Percentiles rank a stretch among this genome's conserved stretches.
Conservation (phyloP, 2,797 vertebrate species). For the Morus bassanus region DNA sequence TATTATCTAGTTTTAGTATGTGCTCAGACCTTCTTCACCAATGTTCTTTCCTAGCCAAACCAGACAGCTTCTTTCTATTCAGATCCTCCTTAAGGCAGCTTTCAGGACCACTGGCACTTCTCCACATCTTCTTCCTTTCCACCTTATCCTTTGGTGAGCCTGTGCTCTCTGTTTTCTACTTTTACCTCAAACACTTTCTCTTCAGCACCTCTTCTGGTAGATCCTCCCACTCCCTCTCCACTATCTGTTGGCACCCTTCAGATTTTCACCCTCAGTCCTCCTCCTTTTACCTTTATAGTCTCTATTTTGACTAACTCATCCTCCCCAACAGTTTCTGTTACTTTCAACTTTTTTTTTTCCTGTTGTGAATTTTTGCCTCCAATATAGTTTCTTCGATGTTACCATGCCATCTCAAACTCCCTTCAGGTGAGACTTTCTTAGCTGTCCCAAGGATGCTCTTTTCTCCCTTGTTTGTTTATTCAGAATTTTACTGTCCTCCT, state of each 20-base stretch:
- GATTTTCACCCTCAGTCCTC: background rate
- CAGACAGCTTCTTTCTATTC: background rate
- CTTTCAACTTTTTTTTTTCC: background rate
- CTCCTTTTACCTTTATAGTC: background rate
- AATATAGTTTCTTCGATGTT: background rate
- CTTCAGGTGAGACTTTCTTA: background rate
- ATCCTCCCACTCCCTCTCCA: background rate
- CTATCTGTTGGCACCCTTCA: background rate
- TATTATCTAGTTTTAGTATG: background rate
- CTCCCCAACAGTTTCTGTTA: background rate
- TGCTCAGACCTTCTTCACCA: fast-evolving
- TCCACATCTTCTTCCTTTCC: background rate
- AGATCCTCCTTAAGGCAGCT: background rate
- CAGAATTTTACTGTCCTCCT: background rate
- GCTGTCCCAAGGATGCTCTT: background rate
- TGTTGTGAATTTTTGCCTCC: background rate
- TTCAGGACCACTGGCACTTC: background rate
- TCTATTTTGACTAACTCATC: conserved; percentile 20
- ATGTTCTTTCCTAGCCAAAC: background rate
- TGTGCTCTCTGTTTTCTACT: background rate
- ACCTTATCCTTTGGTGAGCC: background rate
- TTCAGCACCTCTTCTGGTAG: background rate
- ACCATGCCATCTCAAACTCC: background rate
- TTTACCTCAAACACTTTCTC: background rate
- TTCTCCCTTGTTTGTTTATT: background rate